A percentile compares a stretch with the other conserved stretches of the same genome.
These are phyloP conservation scores for Prionchulus punctatus DNA, from an alignment of 2,888 invertebrate genomes.

Conservation along the genomic window DNA sequence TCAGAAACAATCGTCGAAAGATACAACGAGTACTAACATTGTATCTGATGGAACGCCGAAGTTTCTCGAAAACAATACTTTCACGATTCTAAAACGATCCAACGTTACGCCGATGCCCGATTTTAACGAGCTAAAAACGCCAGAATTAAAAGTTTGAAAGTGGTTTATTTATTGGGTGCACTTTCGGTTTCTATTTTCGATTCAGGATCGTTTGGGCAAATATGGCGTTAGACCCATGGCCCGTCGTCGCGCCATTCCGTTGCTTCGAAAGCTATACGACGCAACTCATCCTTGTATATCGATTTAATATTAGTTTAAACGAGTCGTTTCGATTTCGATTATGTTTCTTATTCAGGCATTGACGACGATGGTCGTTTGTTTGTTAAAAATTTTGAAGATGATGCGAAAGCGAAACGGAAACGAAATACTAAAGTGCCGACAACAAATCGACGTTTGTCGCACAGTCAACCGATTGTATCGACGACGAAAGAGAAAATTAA, in stretches of 20 bases:
- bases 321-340: not conserved
- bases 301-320: not conserved
- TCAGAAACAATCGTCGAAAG: no score
- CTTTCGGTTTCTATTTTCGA: not conserved
- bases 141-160: not conserved
- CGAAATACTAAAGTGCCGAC: not conserved
- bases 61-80: no score
- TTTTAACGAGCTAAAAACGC: not conserved
- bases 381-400: not conserved
- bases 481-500: not conserved
- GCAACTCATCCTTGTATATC: conserved; percentile 1
- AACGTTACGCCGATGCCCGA: conserved; percentile 1
- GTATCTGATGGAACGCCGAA: no score
- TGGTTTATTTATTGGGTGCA: not conserved
- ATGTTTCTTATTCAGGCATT: not conserved
- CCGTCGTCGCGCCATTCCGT: not conserved
- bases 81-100: not conserved
- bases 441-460: not conserved
- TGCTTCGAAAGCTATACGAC: not conserved
- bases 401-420: not conserved
- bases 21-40: no score
- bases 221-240: not conserved
- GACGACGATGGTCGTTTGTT: not conserved
- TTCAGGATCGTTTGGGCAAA: not conserved
- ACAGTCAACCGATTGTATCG: not conserved